These are phyloP conservation scores for Nyleta sp. DNA, from an alignment of 2,888 invertebrate species.

Conservation along the genomic window DNA sequence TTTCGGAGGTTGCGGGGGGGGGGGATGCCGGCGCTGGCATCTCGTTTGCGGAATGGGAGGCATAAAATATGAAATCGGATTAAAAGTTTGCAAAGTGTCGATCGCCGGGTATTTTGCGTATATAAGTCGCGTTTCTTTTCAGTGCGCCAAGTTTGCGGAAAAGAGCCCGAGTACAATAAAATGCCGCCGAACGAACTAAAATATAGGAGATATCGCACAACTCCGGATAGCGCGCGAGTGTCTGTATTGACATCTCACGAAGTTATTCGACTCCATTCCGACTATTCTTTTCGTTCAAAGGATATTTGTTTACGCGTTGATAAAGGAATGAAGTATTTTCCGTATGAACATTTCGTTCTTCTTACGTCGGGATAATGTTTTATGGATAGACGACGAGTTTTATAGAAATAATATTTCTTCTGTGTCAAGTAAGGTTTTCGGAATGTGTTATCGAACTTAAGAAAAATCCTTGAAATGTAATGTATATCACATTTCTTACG, in stretches of 20 bases:
- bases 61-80: constrained; percentile 70
- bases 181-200: constrained; percentile 35
- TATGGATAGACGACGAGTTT: too few relatives aligned
- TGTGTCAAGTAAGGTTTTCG: too few relatives aligned
- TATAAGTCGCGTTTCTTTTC: constrained; percentile 53
- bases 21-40: not conserved
- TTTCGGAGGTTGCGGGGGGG: constrained; percentile 2
- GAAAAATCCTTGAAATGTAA: too few relatives aligned
- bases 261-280: constrained; percentile 31
- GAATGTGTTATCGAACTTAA: too few relatives aligned
- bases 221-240: constrained; percentile 24
- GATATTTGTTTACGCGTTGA: constrained; percentile 20
- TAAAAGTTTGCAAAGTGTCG: constrained; percentile 68
- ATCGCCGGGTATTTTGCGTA: constrained; percentile 56
- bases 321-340: constrained; percentile 3
- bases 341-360: not conserved
- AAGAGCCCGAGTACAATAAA: constrained; percentile 31
- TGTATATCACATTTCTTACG: too few relatives aligned
- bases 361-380: not conserved
- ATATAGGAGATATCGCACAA: constrained; percentile 29
- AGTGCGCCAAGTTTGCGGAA: constrained; percentile 24
- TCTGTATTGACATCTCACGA: constrained; percentile 38
- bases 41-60: constrained; percentile 53
- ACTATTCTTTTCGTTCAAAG: constrained; percentile 22
- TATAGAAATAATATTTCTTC: too few relatives aligned